These are phyloP conservation scores for Heteromormyrus szaboi DNA, from an alignment of 2,797 vertebrate species.

Conservation along the genomic window DNA sequence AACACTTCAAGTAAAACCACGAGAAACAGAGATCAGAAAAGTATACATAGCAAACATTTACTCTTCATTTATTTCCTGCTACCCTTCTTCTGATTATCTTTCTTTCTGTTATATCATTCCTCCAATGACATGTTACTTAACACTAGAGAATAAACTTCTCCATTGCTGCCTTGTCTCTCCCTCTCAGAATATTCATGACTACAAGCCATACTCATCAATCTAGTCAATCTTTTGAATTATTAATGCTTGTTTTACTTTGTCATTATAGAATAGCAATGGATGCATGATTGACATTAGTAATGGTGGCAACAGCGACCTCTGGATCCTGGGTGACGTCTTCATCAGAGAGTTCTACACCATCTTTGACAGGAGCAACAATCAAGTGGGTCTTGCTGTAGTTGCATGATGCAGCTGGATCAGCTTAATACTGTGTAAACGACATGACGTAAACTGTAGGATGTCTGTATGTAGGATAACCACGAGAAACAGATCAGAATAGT, in stretches of 20 bases:
- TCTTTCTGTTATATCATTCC: background rate
- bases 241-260: background rate
- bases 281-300: constrained; percentile 29
- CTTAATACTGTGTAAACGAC: background rate
- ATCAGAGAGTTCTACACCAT: background rate
- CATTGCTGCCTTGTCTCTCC: too few species aligned
- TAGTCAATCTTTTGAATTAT: background rate
- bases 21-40: background rate
- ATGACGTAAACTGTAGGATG: background rate
- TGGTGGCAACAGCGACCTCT: constrained; percentile 27
- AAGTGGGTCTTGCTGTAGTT: constrained; percentile 47
- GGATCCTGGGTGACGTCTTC: constrained; percentile 41
- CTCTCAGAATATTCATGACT: background rate
- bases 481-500: background rate
- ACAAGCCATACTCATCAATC: background rate
- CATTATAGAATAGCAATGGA: constrained; percentile 13
- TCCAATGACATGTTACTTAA: background rate
- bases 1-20: background rate
- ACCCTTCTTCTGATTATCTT: background rate
- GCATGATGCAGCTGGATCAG: background rate
- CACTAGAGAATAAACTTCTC: too few species aligned
- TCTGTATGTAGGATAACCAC: background rate
- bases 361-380: constrained; percentile 38
- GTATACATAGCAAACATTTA: background rate
- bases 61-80: background rate